A percentile compares a stretch with the other conserved stretches of the same genome.
These are phyloP conservation scores for Cirrhinus molitorella DNA, from an alignment of 2,797 vertebrate genomes.

Conservation along the genomic window DNA sequence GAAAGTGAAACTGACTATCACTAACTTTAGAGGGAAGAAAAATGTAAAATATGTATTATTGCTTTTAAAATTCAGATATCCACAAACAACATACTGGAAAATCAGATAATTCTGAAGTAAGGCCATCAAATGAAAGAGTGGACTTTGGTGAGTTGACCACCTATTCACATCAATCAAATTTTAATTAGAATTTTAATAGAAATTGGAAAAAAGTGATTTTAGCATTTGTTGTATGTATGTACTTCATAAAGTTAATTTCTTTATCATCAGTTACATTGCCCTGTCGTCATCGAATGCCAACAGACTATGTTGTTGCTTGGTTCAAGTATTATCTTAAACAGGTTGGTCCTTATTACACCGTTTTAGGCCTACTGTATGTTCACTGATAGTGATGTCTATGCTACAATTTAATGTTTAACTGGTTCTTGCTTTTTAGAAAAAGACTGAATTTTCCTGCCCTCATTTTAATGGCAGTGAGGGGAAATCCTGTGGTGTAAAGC, in stretches of 20 bases:
- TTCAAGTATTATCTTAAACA: slow-evolving; percentile 47
- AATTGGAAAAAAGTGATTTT: not conserved
- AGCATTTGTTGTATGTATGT: not conserved
- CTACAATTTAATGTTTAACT: not conserved
- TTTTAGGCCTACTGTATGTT: not conserved
- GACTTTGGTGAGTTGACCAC: not conserved
- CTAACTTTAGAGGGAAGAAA: too few relatives aligned
- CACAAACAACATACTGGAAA: not conserved
- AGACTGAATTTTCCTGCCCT: slow-evolving; percentile 71
- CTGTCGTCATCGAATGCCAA: slow-evolving; percentile 48
- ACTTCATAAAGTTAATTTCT: not conserved
- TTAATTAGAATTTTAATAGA: not conserved
- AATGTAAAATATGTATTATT: not conserved
- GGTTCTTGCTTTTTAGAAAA: slow-evolving; percentile 46
- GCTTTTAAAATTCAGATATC: not conserved
- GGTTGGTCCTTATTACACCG: slow-evolving; percentile 27
- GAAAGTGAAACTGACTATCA: slow-evolving; percentile 17
- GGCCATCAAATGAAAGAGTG: not conserved
- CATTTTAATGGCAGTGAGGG: slow-evolving; percentile 13
- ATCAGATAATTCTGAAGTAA: not conserved
- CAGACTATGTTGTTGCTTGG: slow-evolving; percentile 55
- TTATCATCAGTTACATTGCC: slow-evolving; percentile 27
- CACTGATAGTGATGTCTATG: not conserved
- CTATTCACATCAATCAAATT: not conserved
- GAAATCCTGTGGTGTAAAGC: slow-evolving; percentile 55